A percentile compares a stretch with the other conserved stretches of the same genome.
These are phyloP conservation scores for Ophion ventricosus DNA, from an alignment of 2,888 invertebrate genomes.

Conservation along the genomic window DNA sequence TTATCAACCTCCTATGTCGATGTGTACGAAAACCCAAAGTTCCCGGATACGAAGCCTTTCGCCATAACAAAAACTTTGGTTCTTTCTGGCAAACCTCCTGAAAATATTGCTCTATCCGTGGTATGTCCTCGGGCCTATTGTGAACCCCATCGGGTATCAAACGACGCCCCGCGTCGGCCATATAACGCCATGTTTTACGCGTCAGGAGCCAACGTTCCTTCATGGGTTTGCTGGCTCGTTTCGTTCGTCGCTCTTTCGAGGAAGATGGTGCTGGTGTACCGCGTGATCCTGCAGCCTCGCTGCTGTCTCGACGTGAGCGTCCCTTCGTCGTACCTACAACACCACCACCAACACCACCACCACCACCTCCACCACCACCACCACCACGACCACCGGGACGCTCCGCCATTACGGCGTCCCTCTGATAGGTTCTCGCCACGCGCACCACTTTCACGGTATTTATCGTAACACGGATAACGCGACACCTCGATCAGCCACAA, in stretches of 20 bases:
- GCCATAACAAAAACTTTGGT: slow-evolving; percentile 91
- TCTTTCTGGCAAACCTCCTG: slow-evolving; percentile 92
- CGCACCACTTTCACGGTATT: slow-evolving; percentile 80
- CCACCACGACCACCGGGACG: slow-evolving; percentile 75
- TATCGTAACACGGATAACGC: slow-evolving; percentile 37
- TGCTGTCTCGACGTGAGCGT: slow-evolving; percentile 80
- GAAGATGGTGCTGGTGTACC: slow-evolving; percentile 72
- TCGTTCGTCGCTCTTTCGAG: slow-evolving; percentile 86
- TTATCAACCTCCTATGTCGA: slow-evolving; percentile 84
- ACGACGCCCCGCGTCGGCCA: slow-evolving; percentile 95
- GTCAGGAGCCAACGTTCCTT: slow-evolving; percentile 95
- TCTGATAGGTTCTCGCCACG: slow-evolving; percentile 78
- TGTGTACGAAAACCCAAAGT: slow-evolving; percentile 85
- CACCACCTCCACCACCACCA: slow-evolving; percentile 69
- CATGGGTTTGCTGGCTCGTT: slow-evolving; percentile 85
- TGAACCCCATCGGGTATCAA: slow-evolving; percentile 92
- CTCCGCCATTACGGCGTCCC: slow-evolving; percentile 81
- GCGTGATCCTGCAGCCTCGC: slow-evolving; percentile 72
- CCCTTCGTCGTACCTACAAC: slow-evolving; percentile 71
- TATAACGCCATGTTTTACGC: slow-evolving; percentile 95
- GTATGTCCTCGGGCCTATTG: slow-evolving; percentile 90
- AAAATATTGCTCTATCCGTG: slow-evolving; percentile 92
- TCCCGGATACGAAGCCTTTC: slow-evolving; percentile 92
- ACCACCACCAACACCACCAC: slow-evolving; percentile 70
- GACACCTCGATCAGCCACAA: slow-evolving; percentile 22